Evolutionary conservation across 2,113 vertebrate species (phyloP), one percentile per base, ranked within the genome.

Genomic region (Podocnemis expansa): DNA sequence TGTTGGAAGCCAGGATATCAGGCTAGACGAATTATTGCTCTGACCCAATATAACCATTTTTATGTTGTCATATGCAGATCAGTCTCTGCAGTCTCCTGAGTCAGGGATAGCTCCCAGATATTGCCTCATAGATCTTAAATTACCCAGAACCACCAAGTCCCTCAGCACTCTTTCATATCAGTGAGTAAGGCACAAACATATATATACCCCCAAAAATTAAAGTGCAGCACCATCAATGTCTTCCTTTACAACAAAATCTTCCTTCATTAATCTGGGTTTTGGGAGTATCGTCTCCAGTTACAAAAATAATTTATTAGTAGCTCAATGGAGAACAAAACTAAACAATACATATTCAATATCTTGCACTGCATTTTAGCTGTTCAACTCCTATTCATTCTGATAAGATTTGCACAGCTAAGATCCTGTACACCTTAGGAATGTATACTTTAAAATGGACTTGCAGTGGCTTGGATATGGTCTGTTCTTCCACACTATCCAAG

Each of bases 371-470:
- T 93, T 96, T 96, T 92, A 96, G 70, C 87, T 91, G 76, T 86
- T 87, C 80, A 90, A 91, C 79, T 7, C 56, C 91, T 94, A 93
- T 91, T 95, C 96, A 92, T 92, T 78, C 82, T 88, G 76, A 41
- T 47, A n/a, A 96, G 91, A 97, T 97, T 97, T 97, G 95, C 93
- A 90, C 12, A 80, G 81, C 34, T 49, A 95, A 93, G 86, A 91
- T 91, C 94, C 94, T 79, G 82, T 83, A 92, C 86, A 84, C 79
- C 79, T 60, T 80, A 81, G 89, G 94, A 95, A 95, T 90, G 95
- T 96, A 94, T 80, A 93, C 86, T 89, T 92, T 52, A 80, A 95
- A 96, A 85, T 85, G 93, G 89, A 81, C 94, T 94, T 96, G 58
- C 79, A 87, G 80, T 82, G 92, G 43, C 82, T 96, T 96, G 81